Base-by-base conservation (phyloP, 2,888 invertebrate genomes). In the Asteroscopus sphinx region DNA sequence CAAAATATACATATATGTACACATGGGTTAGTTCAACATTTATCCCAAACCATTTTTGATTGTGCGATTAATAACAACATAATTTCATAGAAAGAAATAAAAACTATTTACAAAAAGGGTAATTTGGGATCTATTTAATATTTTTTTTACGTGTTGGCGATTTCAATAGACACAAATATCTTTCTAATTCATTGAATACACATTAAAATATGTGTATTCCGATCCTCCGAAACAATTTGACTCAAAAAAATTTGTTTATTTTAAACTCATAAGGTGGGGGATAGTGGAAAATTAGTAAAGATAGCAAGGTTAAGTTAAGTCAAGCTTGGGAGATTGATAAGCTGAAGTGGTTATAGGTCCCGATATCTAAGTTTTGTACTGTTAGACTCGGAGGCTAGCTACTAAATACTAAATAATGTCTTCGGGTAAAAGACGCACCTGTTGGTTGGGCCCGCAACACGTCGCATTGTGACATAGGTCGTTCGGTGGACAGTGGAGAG, bases 401-500 rank as follows among this genome's bases (percentile, higher is more conserved):
- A 68, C 69, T 74, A 68, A 39, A 72, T 69, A 68, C 69, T 74
- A 68, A 39, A 72, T 71, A 65, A 73, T 65, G 41, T 64, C 59
- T 62, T 66, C 53, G 52, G 63, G 60, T 54, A 73, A 73, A 64
- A 69, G 63, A 81, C 85, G 89, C 89, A 96, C 97, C 95, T 96
- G 96, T 90, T 96, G 97, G 59, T 97, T 96, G 52, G 97, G 97
- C 28, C 97, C 97, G 85, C 98, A 98, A 86, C 98, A 98, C 2
- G 98, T 98, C 33, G 97, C 97, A 81, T 97, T 96, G 76, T 97
- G 96, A 86, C 98, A 98, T 26, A 97, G 95, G 77, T 97, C 96
- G 59, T 97, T 97, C 82, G 97, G 97, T 35, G 98, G 98, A 85
- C 98, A 98, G 87, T 98, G 97, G 11, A 98, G 93, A 21, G 97